A percentile compares a stretch with the other conserved stretches of the same genome.
These are phyloP conservation scores for Caenorhabditis japonica DNA, from an alignment of 2,888 invertebrate species.

Conservation along the genomic window DNA sequence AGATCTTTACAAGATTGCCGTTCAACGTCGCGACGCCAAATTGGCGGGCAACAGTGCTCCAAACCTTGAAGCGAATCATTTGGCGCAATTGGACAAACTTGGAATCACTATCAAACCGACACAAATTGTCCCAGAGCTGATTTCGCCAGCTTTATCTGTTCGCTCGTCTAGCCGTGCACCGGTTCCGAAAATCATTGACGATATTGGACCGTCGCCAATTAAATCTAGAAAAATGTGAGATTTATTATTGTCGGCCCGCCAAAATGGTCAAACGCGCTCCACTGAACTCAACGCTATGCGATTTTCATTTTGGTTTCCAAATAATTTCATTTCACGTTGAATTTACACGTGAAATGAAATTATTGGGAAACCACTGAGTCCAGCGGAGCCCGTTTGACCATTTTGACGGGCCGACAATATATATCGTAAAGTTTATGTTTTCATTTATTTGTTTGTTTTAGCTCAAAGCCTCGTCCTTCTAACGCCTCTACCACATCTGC, in stretches of 20 bases:
- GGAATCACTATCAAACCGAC: conserved; percentile 34
- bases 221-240: conserved; percentile 37
- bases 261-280: too few relatives aligned
- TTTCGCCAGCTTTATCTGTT: conserved; percentile 44
- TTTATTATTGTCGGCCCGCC: background rate
- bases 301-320: too few relatives aligned
- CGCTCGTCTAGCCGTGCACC: conserved; percentile 45
- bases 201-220: conserved; percentile 38
- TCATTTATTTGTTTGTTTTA: conserved; percentile 1
- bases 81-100: conserved; percentile 26
- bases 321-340: too few relatives aligned
- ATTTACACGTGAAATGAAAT: too few relatives aligned
- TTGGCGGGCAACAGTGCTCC: conserved; percentile 46
- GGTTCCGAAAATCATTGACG: conserved; percentile 47
- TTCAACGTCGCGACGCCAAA: conserved; percentile 69
- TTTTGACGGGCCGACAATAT: too few relatives aligned
- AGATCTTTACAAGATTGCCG: conserved; percentile 54
- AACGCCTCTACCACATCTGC: conserved; percentile 14
- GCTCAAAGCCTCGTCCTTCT: conserved; percentile 32
- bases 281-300: too few relatives aligned
- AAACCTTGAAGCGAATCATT: conserved; percentile 3
- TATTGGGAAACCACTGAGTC: too few relatives aligned
- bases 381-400: too few relatives aligned
- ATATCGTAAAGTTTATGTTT: too few relatives aligned
- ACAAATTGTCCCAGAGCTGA: conserved; percentile 18